Base-by-base conservation (phyloP, 2,113 vertebrate species). In the Pao palembangensis region DNA sequence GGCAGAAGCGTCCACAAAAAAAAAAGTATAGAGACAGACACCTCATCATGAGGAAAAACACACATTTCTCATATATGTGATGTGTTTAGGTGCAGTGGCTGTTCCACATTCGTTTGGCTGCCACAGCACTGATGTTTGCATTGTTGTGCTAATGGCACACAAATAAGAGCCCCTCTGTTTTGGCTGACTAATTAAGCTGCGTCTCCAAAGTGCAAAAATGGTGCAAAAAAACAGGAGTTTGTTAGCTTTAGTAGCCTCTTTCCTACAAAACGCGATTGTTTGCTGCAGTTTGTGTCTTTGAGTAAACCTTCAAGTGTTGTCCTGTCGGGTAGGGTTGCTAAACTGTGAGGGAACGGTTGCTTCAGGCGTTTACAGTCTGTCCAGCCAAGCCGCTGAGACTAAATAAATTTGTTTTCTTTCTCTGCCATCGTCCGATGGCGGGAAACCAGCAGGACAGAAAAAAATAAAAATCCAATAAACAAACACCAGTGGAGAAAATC, bases 131-230 rank as follows among this genome's bases (percentile, higher is more conserved):
- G 23, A 46, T 70, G 64, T 69, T 68, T 65, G 64, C 56, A 44
- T 47, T 57, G 51, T 50, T 48, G 43, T 18, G 11, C 56, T 43
- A 67, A 34, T 49, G 13, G 55, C 61, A 43, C 19, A 44, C 6
- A 55, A 64, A 69, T 58, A 51, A 69, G 42, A 64, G 38, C 14
- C 54, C 68, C 38, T 58, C 16, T 12, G 14, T n/a, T 58, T 44
- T 47, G 53, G 41, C 50, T 18, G 49, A 55, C 48, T 72, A 67
- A 85, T 76, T 59, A 70, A 72, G 50, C 34, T 38, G 34, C 10
- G 10, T 8, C 34, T 38, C 34, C 34, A 38, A 12, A 8, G 8
- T 38, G 34, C 11, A 8, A 38, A 38, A 12, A 38, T 2, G 34
- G 1, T 31, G 28, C 28, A 23, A 28, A 28, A 28, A 28, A 28